A percentile compares a stretch with the other conserved stretches of the same genome.
Conservation (phyloP, 2,113 vertebrate genomes). For the Gasterosteus aculeatus region DNA sequence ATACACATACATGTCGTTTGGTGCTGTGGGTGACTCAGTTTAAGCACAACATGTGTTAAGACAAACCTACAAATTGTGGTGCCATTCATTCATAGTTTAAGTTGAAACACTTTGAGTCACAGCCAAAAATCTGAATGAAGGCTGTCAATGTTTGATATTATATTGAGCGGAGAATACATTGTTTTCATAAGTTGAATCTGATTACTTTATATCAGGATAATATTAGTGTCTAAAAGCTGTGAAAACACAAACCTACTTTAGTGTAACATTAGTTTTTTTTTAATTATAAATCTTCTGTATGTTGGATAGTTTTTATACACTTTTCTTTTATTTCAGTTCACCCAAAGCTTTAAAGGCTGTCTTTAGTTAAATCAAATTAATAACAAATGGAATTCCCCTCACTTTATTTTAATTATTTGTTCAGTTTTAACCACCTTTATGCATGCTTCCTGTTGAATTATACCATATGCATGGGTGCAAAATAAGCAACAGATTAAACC, state of each 20-base stretch:
- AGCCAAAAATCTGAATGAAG: not conserved
- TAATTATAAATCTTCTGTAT: not conserved
- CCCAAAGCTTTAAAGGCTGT: not conserved
- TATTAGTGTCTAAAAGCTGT: not conserved
- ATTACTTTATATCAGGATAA: not conserved
- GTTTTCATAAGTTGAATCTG: not conserved
- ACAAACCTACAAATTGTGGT: not conserved
- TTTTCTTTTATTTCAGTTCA: not conserved
- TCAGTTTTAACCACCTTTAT: slow-evolving; percentile 34
- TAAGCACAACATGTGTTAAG: not conserved
- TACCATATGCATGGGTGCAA: slow-evolving; percentile 14
- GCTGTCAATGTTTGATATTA: not conserved
- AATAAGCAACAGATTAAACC: slow-evolving; percentile 59
- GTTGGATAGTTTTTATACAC: not conserved
- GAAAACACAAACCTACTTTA: not conserved
- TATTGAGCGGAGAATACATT: not conserved
- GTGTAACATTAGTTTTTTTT: not conserved
- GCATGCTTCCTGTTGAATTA: slow-evolving; percentile 32
- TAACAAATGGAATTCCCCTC: not conserved
- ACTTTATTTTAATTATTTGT: slow-evolving; percentile 21
- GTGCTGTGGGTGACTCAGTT: not conserved
- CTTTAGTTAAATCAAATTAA: not conserved
- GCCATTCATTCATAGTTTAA: slow-evolving; percentile 23
- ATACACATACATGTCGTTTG: not conserved
- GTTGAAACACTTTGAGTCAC: not conserved